Evolutionary conservation across 2,113 vertebrate species (phyloP), one percentile per base, ranked within the genome.

Genomic region (Elgaria multicarinata): DNA sequence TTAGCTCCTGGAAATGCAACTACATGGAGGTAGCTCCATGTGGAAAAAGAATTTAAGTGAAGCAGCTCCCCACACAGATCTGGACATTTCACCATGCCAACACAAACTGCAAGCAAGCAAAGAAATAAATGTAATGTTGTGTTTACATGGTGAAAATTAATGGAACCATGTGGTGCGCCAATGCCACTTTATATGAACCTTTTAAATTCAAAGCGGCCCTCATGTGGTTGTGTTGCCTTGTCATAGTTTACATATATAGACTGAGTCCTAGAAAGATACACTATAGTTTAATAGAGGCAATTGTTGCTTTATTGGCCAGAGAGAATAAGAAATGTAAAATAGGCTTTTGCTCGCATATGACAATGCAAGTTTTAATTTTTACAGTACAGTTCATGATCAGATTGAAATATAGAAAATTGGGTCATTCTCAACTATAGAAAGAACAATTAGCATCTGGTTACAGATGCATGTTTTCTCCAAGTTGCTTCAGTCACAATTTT

Each of bases 401-500:
- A 79, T n/a, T 87, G 31, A 87, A 87, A 87, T 69, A 79, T 79
- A 62, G 62, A 69, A 87, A 87, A 87, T 74, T 36, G 79, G 13
- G 62, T 6, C 86, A 87, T 36, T 69, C 20, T 53, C 22, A 79
- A 69, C 66, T 81, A 88, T 53, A 88, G 44, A 87, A 36, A 87
- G 46, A 87, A 50, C 66, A 88, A 81, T 88, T 88, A 81, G 53
- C 46, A 71, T 58, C 36, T 55, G n/a, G 16, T 81, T 55, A 69
- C 44, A 80, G 46, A 71, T 69, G 50, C 26, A 69, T 50, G 74
- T 82, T 62, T 82, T 88, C 78, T 72, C 28, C 67, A 50, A 82
- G 20, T 88, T 88, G 67, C 42, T 72, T 88, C 79, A 58, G 50
- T 62, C 78, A 72, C 69, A 88, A 69, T 87, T 87, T 87, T 79